Conservation (phyloP, 2,113 vertebrate species). For the Myrmecophaga tridactyla region DNA sequence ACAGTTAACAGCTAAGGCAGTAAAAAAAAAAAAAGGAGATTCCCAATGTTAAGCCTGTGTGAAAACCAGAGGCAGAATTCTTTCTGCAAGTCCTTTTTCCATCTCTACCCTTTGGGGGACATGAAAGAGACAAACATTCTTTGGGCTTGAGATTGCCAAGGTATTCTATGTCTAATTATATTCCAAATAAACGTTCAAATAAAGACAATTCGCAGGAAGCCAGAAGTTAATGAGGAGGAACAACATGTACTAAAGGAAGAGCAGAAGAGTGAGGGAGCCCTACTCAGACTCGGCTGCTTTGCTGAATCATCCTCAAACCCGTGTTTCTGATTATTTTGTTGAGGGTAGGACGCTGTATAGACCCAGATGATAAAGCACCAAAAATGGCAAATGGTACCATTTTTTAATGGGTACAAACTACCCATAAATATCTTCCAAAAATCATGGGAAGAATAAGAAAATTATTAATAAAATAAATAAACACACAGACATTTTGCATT, state of each 20-base stretch:
- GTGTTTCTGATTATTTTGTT: not conserved
- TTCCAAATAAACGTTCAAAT: not conserved
- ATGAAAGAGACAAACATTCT: not conserved
- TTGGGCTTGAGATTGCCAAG: not conserved
- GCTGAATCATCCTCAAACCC: not conserved
- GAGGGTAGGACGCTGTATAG: not conserved
- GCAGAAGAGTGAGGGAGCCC: not conserved
- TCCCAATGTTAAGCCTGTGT: not conserved
- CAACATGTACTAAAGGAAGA: not conserved
- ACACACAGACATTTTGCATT: not conserved
- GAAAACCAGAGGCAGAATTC: slow-evolving; percentile 14
- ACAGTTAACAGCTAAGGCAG: not conserved
- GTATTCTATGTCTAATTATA: not conserved
- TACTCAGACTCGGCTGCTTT: not conserved
- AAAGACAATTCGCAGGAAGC: not conserved
- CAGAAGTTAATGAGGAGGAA: not conserved
- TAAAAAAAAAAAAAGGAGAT: not conserved
- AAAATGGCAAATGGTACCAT: not conserved
- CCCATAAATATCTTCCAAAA: not conserved
- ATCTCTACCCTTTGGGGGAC: not conserved
- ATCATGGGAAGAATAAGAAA: not conserved
- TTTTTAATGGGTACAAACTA: not conserved
- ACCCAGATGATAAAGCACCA: not conserved
- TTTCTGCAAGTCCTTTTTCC: not conserved
- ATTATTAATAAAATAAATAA: not conserved